Percentiles rank a stretch among this genome's conserved stretches.
Conservation (phyloP, 2,113 vertebrate genomes). For the Eulemur rufifrons region DNA sequence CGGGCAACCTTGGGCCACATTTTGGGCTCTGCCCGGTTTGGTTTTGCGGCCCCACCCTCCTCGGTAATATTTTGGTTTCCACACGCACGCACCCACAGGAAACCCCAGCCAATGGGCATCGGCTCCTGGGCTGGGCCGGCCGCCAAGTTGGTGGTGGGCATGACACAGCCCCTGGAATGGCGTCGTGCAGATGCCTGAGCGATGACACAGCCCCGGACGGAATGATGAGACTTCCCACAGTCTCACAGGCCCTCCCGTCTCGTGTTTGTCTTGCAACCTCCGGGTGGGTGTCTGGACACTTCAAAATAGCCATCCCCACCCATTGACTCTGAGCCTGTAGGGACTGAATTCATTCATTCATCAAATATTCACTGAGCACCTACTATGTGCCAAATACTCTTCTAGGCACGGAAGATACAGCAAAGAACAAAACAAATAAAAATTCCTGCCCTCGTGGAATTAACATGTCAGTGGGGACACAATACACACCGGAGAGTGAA, state of each 20-base stretch:
- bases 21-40: not conserved
- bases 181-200: conserved; percentile 31
- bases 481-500: not conserved
- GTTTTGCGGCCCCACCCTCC: conserved; percentile 38
- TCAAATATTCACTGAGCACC: not conserved
- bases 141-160: conserved; percentile 41
- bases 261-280: not conserved
- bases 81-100: not conserved
- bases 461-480: not conserved
- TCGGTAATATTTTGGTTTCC: conserved; percentile 64
- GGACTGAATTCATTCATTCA: not conserved
- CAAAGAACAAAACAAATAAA: not conserved
- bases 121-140: not conserved
- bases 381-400: not conserved
- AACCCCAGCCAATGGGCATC: conserved; percentile 27
- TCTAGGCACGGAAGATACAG: not conserved
- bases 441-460: not conserved
- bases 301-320: not conserved
- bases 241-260: not conserved
- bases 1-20: not conserved
- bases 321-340: not conserved
- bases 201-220: not conserved
- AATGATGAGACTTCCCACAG: conserved; percentile 14
- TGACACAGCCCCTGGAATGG: not conserved
- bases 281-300: not conserved